These are phyloP conservation scores for Vimba vimba DNA, from an alignment of 2,113 vertebrate species.

Conservation along the genomic window DNA sequence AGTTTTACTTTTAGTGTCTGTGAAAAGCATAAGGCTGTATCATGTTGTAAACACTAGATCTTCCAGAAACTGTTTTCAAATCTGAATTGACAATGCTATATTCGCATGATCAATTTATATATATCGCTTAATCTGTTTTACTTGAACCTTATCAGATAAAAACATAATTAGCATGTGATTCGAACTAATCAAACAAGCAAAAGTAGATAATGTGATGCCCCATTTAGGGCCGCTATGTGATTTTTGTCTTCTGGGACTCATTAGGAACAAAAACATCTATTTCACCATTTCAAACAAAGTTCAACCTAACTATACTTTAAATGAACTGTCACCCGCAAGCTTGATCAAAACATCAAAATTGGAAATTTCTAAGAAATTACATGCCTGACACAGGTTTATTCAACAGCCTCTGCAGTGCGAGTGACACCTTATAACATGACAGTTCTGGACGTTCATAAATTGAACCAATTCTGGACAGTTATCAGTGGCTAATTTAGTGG, in stretches of 20 bases:
- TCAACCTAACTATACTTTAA: conserved; percentile 13
- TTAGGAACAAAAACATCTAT: background rate
- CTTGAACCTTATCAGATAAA: background rate
- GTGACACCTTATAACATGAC: conserved; percentile 21
- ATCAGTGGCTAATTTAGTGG: conserved; percentile 67
- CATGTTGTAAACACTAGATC: background rate
- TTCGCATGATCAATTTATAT: background rate
- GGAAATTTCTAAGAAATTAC: background rate
- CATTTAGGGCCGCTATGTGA: background rate
- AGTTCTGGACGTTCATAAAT: conserved; percentile 35
- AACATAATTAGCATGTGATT: background rate
- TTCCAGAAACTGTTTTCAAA: background rate
- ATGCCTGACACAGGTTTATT: background rate
- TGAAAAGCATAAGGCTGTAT: background rate
- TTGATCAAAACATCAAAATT: conserved; percentile 33
- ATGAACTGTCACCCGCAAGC: conserved; percentile 9
- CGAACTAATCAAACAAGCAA: conserved; percentile 6
- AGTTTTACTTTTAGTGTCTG: conserved; percentile 17
- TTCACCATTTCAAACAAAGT: conserved; percentile 6
- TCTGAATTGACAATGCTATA: background rate
- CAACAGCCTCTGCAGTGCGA: background rate
- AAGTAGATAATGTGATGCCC: conserved; percentile 16
- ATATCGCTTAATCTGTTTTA: background rate
- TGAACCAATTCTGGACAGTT: conserved; percentile 29
- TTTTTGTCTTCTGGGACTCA: background rate